Conservation (phyloP, 2,113 vertebrate species). For the Oostethus manadensis region DNA sequence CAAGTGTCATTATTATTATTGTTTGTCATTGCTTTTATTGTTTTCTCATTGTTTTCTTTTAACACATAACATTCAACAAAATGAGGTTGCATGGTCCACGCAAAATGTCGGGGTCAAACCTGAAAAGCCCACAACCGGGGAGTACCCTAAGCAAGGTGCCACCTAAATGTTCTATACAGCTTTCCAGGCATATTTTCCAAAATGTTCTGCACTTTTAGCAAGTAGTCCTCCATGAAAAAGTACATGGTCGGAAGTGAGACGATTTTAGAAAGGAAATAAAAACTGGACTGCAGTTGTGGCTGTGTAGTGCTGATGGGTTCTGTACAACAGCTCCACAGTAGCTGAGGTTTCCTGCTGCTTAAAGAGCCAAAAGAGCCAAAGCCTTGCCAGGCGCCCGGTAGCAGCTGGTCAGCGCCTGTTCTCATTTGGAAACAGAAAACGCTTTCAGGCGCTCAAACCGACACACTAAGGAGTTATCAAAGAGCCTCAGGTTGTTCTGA, state of each 20-base stretch:
- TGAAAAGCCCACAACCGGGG: too few relatives aligned
- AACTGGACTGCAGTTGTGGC: slow-evolving; percentile 17
- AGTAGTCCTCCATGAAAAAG: slow-evolving; percentile 14
- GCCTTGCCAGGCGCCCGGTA: slow-evolving; percentile 44
- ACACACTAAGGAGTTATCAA: slow-evolving; percentile 13
- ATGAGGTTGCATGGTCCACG: too few relatives aligned
- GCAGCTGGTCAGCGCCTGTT: slow-evolving; percentile 56
- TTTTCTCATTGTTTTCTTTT: too few relatives aligned
- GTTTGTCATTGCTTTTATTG: too few relatives aligned
- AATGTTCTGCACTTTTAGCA: too few relatives aligned
- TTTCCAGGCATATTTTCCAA: too few relatives aligned
- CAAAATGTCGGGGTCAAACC: too few relatives aligned
- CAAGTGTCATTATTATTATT: too few relatives aligned
- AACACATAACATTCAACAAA: too few relatives aligned
- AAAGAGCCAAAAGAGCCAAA: slow-evolving; percentile 31
- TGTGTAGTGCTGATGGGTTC: slow-evolving; percentile 37
- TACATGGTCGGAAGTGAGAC: not conserved
- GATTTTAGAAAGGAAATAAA: slow-evolving; percentile 29
- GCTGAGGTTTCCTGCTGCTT: slow-evolving; percentile 46
- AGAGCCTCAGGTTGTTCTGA: slow-evolving; percentile 29
- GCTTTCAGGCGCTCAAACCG: slow-evolving; percentile 18
- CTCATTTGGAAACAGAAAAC: slow-evolving; percentile 53
- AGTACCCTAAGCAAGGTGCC: too few relatives aligned
- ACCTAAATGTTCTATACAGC: too few relatives aligned
- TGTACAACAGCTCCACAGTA: slow-evolving; percentile 32